Evolutionary conservation across 2,888 invertebrate genomes (phyloP), one percentile per base, ranked within the genome.

Genomic region (Synanthedon tipuliformis): DNA sequence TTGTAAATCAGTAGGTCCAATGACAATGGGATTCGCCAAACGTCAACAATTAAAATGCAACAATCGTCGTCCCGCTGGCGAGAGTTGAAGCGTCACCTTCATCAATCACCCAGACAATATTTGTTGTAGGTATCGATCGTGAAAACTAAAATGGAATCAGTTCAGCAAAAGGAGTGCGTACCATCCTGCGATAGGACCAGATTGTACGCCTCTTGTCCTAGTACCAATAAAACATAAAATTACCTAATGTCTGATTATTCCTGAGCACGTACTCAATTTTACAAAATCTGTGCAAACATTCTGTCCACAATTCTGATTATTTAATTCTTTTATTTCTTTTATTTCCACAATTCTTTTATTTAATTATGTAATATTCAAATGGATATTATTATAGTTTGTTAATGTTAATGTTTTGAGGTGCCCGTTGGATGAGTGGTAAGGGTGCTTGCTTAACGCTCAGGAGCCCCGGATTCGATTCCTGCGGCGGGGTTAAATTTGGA

Each of bases 41-140:
- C 51, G 51, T 51, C 52, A 52, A 53, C 50, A 50, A 53, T 55
- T 48, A 50, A 48, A 52, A 51, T 58, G 59, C 63, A 69, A 77
- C 78, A 78, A 78, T 66, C 63, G 65, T 58, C 23, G 23, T 23
- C 23, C 64, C 65, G 63, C 62, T 61, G 54, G 56, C 60, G 59
- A 45, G 18, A 34, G 34, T 34, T 34, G 34, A 34, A 34, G 34
- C 34, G 34, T 34, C 34, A 50, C n/a, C 61, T 63, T 66, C 80
- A 86, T 86, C 81, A 80, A 86, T 86, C 85, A 86, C 79, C 65
- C 58, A 66, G 71, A 72, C 76, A 75, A 71, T 84, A 84, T 84
- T 81, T 82, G 73, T 70, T 73, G 58, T 75, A 5, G 23, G 23
- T 23, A 85, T 84, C 75, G 84, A 84, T 78, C 77, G 73, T 54